These are phyloP conservation scores for Pipa parva DNA, from an alignment of 2,113 vertebrate species.

Conservation along the genomic window DNA sequence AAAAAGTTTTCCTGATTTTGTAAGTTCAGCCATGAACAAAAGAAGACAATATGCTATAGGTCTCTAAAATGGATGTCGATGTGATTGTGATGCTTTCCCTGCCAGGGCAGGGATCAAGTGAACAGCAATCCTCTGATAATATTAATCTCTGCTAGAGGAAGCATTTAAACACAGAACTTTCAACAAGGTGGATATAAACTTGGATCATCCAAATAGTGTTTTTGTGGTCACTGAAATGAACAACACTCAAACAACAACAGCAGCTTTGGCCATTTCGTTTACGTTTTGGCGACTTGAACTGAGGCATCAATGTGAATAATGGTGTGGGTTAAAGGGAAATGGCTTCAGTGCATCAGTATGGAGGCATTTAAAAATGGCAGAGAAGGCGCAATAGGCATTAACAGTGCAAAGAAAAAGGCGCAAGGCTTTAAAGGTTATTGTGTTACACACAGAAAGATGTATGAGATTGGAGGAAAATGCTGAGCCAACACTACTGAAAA, in stretches of 20 bases:
- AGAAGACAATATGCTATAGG: constrained; percentile 8
- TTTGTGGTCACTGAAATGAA: not conserved
- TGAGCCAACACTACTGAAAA: not conserved
- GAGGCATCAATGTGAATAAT: constrained; percentile 30
- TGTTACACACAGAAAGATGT: not conserved
- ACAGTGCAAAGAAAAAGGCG: constrained; percentile 39
- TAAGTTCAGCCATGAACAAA: constrained; percentile 27
- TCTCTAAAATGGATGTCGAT: constrained; percentile 1
- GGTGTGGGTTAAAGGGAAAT: constrained; percentile 7
- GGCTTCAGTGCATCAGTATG: constrained; percentile 41
- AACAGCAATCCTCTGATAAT: no score
- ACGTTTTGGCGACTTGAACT: constrained; percentile 10
- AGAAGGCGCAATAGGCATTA: constrained; percentile 40
- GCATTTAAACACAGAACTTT: constrained; percentile 1
- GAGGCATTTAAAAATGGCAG: constrained; percentile 28
- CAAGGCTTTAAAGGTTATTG: constrained; percentile 29
- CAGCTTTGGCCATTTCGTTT: constrained; percentile 4
- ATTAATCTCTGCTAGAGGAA: not conserved
- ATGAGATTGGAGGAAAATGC: not conserved
- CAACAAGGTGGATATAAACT: constrained; percentile 5
- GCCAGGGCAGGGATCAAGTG: not conserved
- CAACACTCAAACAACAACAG: constrained; percentile 7
- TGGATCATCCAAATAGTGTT: not conserved
- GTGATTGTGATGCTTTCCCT: not conserved
- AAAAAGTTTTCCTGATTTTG: constrained; percentile 30